A percentile compares a stretch with the other conserved stretches of the same genome.
phyloP scores from a whole-genome alignment of 2,113 vertebrate species.

The Protomyctophum bolini region DNA sequence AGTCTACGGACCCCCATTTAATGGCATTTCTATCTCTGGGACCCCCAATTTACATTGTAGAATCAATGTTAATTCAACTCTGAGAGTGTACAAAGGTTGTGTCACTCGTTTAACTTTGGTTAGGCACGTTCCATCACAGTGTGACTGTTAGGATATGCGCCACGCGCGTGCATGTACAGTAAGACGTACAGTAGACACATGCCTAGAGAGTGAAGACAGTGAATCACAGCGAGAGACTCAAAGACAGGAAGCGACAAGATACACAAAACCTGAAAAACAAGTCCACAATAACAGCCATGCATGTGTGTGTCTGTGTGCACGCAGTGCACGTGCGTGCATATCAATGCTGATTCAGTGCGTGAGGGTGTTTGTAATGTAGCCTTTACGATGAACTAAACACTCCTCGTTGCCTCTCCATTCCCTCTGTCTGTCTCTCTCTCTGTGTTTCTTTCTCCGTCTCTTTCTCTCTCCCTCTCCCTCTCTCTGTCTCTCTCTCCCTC shows the following conservation, averaged over 20 bases:
- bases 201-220: conserved; percentile 12
- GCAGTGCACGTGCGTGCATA: conserved; percentile 60
- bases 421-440: conserved; percentile 53
- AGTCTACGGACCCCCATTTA: too few species aligned
- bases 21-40: too few species aligned
- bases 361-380: conserved; percentile 82
- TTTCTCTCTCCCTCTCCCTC: conserved; percentile 45
- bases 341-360: conserved; percentile 82
- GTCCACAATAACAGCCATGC: conserved; percentile 59
- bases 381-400: conserved; percentile 81
- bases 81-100: too few species aligned
- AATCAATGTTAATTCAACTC: too few species aligned
- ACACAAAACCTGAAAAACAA: conserved; percentile 68
- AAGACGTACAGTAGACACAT: too few species aligned
- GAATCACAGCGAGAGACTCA: conserved; percentile 34
- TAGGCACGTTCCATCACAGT: too few species aligned
- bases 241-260: conserved; percentile 40
- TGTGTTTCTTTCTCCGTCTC: background rate
- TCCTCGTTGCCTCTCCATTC: conserved; percentile 58
- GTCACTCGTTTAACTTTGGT: too few species aligned
- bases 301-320: conserved; percentile 3
- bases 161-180: too few species aligned
- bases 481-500: conserved; percentile 43
- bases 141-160: too few species aligned
- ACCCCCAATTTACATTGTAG: too few species aligned